Conservation (phyloP, 2,797 vertebrate species). For the Urophycis tenuis region DNA sequence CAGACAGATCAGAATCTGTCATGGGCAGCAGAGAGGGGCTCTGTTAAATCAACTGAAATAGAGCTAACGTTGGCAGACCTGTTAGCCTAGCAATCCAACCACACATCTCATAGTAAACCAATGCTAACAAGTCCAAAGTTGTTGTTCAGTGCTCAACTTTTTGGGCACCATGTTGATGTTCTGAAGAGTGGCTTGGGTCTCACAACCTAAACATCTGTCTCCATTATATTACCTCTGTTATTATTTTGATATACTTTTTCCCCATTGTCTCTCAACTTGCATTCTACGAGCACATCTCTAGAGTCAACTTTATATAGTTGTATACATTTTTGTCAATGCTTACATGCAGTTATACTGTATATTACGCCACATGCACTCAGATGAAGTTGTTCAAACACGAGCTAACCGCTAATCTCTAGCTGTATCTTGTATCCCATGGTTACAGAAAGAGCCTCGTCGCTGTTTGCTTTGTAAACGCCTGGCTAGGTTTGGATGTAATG, state of each 20-base stretch:
- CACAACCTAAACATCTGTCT: too few relatives aligned
- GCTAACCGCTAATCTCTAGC: background rate
- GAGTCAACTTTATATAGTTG: background rate
- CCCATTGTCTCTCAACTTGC: background rate
- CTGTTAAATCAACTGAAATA: constrained; percentile 61
- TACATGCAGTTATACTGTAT: too few relatives aligned
- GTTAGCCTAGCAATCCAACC: constrained; percentile 40
- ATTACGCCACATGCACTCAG: background rate
- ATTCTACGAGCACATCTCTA: background rate
- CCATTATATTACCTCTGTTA: too few relatives aligned
- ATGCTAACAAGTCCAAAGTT: too few relatives aligned
- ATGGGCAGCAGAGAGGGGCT: constrained; percentile 56
- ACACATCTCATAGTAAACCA: constrained; percentile 35
- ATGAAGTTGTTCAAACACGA: background rate
- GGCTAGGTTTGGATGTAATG: constrained; percentile 62
- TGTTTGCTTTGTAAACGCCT: constrained; percentile 66
- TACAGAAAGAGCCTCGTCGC: constrained; percentile 29
- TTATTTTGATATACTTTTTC: background rate
- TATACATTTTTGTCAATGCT: background rate
- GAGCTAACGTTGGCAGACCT: constrained; percentile 37
- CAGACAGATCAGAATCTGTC: constrained; percentile 65
- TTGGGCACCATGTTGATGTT: too few relatives aligned
- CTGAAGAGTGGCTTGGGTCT: too few relatives aligned
- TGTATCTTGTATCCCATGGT: constrained; percentile 26
- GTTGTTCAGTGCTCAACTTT: too few relatives aligned